Percentiles rank a stretch among this genome's conserved stretches.
These are phyloP conservation scores for Laticauda colubrina DNA, from an alignment of 2,113 vertebrate genomes.

Conservation along the genomic window DNA sequence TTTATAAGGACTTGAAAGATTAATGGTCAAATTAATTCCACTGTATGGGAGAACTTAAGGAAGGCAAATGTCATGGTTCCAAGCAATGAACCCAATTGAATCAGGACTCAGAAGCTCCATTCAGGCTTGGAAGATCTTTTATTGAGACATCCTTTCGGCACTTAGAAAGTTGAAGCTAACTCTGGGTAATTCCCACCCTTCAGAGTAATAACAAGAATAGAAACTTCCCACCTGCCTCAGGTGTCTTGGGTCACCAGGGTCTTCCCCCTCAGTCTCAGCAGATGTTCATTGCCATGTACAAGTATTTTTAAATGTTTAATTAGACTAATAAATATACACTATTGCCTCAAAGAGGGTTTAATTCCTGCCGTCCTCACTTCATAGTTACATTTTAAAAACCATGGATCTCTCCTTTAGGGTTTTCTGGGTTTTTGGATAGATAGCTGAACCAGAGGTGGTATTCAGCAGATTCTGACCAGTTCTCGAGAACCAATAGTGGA, in stretches of 20 bases:
- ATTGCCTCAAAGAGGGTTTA: not conserved
- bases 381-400: not conserved
- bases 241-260: too few species aligned
- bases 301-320: not conserved
- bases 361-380: not conserved
- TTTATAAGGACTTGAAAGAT: conserved; percentile 10
- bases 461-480: too few species aligned
- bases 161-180: too few species aligned
- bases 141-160: too few species aligned
- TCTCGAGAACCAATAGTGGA: too few species aligned
- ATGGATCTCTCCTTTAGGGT: not conserved
- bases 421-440: not conserved
- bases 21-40: not conserved
- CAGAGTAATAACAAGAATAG: too few species aligned
- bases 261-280: too few species aligned
- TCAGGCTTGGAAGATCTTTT: too few species aligned
- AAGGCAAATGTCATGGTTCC: not conserved
- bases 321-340: not conserved
- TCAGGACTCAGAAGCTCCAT: too few species aligned
- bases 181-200: too few species aligned
- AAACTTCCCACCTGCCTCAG: too few species aligned
- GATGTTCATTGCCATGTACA: not conserved
- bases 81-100: too few species aligned
- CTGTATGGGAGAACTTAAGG: not conserved
- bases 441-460: not conserved